A percentile compares a stretch with the other conserved stretches of the same genome.
Conservation (phyloP, 2,113 vertebrate species). For the Vombatus ursinus region DNA sequence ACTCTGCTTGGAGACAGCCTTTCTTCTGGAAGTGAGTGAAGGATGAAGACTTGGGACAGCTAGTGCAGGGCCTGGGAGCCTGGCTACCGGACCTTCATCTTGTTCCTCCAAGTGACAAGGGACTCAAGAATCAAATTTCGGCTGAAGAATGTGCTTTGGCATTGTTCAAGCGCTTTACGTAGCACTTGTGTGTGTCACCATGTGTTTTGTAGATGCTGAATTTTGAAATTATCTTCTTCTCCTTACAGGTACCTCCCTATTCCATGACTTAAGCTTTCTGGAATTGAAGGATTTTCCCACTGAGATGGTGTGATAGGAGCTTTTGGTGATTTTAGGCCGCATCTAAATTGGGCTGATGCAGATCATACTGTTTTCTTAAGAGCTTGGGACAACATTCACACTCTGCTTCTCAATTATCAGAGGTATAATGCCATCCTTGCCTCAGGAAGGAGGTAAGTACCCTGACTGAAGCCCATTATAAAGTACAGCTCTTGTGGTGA, state of each 20-base stretch:
- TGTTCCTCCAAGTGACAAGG: neutral
- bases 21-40: neutral
- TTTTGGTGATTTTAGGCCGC: conserved; percentile 63
- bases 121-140: neutral
- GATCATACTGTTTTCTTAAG: conserved; percentile 76
- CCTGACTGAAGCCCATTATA: neutral
- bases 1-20: neutral
- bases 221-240: conserved; percentile 61
- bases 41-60: neutral
- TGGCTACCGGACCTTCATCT: neutral
- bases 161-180: neutral
- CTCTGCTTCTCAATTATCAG: conserved; percentile 69
- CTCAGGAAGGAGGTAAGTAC: conserved; percentile 93
- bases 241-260: conserved; percentile 60
- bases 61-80: neutral
- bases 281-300: conserved; percentile 65
- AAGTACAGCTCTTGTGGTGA: neutral
- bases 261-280: conserved; percentile 62
- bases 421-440: conserved; percentile 95
- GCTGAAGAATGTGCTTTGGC: neutral
- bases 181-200: neutral
- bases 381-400: conserved; percentile 79
- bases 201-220: neutral
- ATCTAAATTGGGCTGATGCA: conserved; percentile 68
- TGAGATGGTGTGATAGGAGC: conserved; percentile 79